phyloP scores from a whole-genome alignment of 2,113 vertebrate species.

The Apeltes quadracus region DNA sequence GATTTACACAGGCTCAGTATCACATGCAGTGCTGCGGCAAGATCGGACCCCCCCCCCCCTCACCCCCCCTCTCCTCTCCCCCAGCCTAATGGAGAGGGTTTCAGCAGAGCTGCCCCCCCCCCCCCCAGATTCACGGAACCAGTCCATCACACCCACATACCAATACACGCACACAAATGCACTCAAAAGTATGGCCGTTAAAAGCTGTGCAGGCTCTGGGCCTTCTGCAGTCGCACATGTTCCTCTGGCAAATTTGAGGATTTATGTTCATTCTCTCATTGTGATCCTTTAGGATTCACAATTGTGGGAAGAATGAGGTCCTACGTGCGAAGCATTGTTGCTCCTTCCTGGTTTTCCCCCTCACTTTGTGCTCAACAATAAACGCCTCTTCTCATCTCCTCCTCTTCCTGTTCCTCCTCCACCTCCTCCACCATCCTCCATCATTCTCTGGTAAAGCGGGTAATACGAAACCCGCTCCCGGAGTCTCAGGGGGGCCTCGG shows the following conservation, averaged over 20 bases:
- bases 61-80: conserved; percentile 17
- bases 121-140: conserved; percentile 42
- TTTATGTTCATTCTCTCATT: not conserved
- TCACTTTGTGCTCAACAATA: conserved; percentile 45
- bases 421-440: conserved; percentile 43
- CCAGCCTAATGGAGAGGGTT: conserved; percentile 44
- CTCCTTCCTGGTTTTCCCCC: conserved; percentile 25
- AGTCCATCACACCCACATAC: conserved; percentile 13
- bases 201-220: not conserved
- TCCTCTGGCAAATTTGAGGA: not conserved
- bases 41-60: conserved; percentile 63
- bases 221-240: not conserved
- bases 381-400: conserved; percentile 53
- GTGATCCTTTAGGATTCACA: not conserved
- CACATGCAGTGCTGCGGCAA: conserved; percentile 46
- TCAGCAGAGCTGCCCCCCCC: conserved; percentile 36
- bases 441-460: conserved; percentile 65
- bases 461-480: conserved; percentile 66
- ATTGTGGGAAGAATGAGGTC: not conserved
- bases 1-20: conserved; percentile 65
- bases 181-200: not conserved
- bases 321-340: conserved; percentile 27
- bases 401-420: conserved; percentile 55
- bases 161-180: conserved; percentile 3
- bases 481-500: conserved; percentile 53